Evolutionary conservation across 2,797 vertebrate genomes (phyloP).

Genomic region (Myotis planiceps): DNA sequence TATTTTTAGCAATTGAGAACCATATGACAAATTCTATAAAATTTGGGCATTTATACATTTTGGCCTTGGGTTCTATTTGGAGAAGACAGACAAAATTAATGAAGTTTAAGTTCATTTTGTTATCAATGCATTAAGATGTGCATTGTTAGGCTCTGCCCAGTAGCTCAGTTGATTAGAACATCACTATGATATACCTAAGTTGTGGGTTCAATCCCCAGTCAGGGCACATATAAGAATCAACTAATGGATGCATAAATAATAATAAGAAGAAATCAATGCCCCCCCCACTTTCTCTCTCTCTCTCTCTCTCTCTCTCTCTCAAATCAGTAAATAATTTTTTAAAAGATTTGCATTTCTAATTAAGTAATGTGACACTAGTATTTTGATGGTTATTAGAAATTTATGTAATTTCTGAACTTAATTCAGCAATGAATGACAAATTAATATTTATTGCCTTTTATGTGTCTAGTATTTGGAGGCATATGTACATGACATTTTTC

Average conservation of each 20-base stretch:
- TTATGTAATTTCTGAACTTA: conserved; percentile 35
- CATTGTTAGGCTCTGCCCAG: background rate
- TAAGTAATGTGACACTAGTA: conserved; percentile 20
- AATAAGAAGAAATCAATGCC: background rate
- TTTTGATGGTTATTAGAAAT: background rate
- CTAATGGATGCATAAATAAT: background rate
- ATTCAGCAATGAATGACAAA: conserved; percentile 13
- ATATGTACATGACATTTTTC: background rate
- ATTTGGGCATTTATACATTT: background rate
- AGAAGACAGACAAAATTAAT: conserved; percentile 7
- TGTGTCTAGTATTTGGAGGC: background rate
- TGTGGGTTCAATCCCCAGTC: background rate
- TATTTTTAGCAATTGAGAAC: conserved; percentile 3
- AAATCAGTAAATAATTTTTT: background rate
- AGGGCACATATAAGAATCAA: background rate
- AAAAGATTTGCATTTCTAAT: background rate
- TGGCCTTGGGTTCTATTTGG: conserved; percentile 18
- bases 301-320: background rate
- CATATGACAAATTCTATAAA: conserved; percentile 24
- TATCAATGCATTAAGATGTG: background rate
- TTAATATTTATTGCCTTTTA: background rate
- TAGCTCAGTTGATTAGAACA: background rate
- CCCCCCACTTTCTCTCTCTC: too few relatives aligned
- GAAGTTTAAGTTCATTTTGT: background rate
- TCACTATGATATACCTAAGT: background rate